Percentiles rank a stretch among this genome's conserved stretches.
Conservation (phyloP, 2,797 vertebrate genomes). For the Glossophaga mutica region DNA sequence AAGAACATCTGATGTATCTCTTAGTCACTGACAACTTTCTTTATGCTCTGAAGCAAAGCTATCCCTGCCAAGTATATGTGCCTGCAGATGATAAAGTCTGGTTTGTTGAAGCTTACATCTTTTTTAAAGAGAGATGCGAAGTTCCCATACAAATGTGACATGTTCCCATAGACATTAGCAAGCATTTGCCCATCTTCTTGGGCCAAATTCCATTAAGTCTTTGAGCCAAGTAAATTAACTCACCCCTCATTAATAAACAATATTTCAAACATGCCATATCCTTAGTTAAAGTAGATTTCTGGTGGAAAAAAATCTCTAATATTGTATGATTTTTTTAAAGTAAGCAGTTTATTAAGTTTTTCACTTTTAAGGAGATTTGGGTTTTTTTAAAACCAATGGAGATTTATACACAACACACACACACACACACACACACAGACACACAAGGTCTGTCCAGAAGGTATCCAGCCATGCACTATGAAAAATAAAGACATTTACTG, state of each 20-base stretch:
- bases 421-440: too few relatives aligned
- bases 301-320: neutral
- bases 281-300: neutral
- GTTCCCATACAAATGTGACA: neutral
- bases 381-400: neutral
- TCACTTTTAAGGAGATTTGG: neutral
- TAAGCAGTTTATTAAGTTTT: neutral
- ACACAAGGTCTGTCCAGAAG: neutral
- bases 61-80: neutral
- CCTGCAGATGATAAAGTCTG: neutral
- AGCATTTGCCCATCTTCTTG: neutral
- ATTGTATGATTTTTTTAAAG: neutral
- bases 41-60: neutral
- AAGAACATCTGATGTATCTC: neutral
- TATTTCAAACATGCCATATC: neutral
- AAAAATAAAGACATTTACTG: neutral
- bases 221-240: neutral
- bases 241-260: neutral
- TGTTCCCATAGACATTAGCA: neutral
- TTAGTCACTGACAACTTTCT: constrained; percentile 17
- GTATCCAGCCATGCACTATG: neutral
- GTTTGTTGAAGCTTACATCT: neutral
- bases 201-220: neutral
- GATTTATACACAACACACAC: neutral
- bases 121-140: constrained; percentile 8